These are phyloP conservation scores for human (Homo sapiens) DNA, from an alignment of 2,113 vertebrate species.

Conservation along the genomic window GRCh38 chr2:163204001-163204500, in stretches of 20 bases:
- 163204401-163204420: background rate
- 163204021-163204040: background rate
- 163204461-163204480: background rate
- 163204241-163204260: background rate
- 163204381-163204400: conserved; percentile 33
- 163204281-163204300: background rate
- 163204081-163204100: background rate
- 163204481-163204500: background rate
- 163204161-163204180: background rate
- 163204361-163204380: background rate
- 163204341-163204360: background rate
- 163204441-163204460: conserved; percentile 14
- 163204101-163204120: background rate
- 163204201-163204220: background rate
- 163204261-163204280: background rate
- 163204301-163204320: background rate
- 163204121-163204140: background rate
- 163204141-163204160: background rate
- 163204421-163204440: background rate
- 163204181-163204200: background rate
- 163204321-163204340: background rate
- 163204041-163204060: background rate
- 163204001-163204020: background rate
- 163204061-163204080: background rate
- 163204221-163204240: background rate